These are phyloP conservation scores for Drosophila obscura DNA, from an alignment of 1,140 invertebrate genomes.

Conservation along the genomic window DNA sequence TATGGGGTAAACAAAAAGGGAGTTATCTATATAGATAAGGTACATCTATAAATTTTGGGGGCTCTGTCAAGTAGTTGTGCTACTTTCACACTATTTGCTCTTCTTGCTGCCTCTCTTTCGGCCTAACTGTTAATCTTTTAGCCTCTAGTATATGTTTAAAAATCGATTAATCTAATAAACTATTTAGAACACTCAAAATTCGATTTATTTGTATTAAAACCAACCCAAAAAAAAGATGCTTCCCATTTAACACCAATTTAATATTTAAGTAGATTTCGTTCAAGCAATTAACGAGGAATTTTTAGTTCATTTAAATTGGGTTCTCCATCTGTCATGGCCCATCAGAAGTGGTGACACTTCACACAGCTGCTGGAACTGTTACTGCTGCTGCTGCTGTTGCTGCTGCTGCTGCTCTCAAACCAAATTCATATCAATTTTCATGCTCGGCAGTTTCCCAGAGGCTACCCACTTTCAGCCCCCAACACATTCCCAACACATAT, in stretches of 20 bases:
- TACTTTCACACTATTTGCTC: too few species aligned
- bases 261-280: slow-evolving; percentile 22
- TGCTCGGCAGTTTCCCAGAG: not conserved
- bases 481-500: slow-evolving; percentile 55
- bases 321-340: slow-evolving; percentile 57
- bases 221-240: not conserved
- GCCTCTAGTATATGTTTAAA: too few species aligned
- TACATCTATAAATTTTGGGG: too few species aligned
- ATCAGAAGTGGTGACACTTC: slow-evolving; percentile 64
- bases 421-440: slow-evolving; percentile 75
- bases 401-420: slow-evolving; percentile 33
- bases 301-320: slow-evolving; percentile 16
- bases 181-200: not conserved
- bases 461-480: not conserved
- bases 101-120: too few species aligned
- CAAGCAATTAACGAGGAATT: slow-evolving; percentile 37
- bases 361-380: slow-evolving; percentile 33
- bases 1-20: not conserved
- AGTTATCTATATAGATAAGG: not conserved
- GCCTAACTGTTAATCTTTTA: too few species aligned
- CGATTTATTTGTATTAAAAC: slow-evolving; percentile 33
- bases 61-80: too few species aligned
- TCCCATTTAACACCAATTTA: slow-evolving; percentile 14
- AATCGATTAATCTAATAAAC: not conserved
- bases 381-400: slow-evolving; percentile 56